Percentiles rank a stretch among this genome's conserved stretches.
These are phyloP conservation scores for Uloborus diversus DNA, from an alignment of 1,140 invertebrate genomes.

Conservation along the genomic window DNA sequence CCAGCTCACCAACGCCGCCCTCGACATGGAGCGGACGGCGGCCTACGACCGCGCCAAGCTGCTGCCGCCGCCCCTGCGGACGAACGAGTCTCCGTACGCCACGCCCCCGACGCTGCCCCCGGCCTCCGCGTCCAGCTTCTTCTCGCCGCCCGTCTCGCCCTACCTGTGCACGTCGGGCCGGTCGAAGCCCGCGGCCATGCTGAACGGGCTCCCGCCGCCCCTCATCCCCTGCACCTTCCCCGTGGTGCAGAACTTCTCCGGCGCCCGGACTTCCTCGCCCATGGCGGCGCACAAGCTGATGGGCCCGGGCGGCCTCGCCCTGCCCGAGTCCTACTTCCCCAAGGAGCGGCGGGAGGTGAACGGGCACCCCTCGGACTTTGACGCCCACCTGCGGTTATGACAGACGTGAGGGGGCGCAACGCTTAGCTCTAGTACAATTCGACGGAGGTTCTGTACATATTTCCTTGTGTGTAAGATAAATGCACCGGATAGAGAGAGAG, in stretches of 20 bases:
- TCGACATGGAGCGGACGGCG: constrained; percentile 28
- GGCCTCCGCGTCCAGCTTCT: constrained; percentile 33
- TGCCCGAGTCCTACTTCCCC: constrained; percentile 13
- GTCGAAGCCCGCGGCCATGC: constrained; percentile 15
- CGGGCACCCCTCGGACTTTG: constrained; percentile 45
- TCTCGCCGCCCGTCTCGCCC: constrained; percentile 36
- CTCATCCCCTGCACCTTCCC: constrained; percentile 53
- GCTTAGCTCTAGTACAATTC: constrained; percentile 9
- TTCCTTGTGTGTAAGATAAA: constrained; percentile 50
- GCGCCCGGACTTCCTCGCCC: constrained; percentile 34
- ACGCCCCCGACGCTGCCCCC: constrained; percentile 29
- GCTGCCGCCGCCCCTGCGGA: constrained; percentile 42
- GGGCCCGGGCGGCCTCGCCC: background rate
- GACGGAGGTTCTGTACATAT: constrained; percentile 48
- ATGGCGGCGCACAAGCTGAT: constrained; percentile 36
- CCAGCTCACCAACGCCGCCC: constrained; percentile 16
- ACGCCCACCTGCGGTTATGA: constrained; percentile 51
- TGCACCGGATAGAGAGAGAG: constrained; percentile 38
- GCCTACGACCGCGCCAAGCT: constrained; percentile 33
- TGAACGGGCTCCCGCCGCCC: constrained; percentile 52
- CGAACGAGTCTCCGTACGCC: constrained; percentile 41
- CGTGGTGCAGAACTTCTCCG: constrained; percentile 34
- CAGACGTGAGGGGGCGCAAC: constrained; percentile 18
- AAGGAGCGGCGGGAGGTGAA: constrained; percentile 48
- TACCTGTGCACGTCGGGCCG: constrained; percentile 23